Evolutionary conservation across 2,113 vertebrate genomes (phyloP).

Genomic region (Aptenodytes forsteri): DNA sequence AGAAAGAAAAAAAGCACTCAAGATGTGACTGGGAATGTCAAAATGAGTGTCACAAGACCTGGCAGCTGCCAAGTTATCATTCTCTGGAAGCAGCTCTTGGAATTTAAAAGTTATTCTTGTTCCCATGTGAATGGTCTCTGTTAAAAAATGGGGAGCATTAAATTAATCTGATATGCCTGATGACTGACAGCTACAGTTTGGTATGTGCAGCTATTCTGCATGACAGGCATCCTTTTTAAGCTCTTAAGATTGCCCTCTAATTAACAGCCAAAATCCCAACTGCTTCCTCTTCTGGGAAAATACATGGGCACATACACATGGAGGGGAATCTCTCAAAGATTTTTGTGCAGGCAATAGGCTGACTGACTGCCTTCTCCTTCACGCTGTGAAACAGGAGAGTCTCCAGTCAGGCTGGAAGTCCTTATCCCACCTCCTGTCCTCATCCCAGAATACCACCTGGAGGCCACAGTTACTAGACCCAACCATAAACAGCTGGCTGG

Average conservation of each 20-base stretch:
- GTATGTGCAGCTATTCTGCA: not conserved
- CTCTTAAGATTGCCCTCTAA: not conserved
- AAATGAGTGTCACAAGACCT: not conserved
- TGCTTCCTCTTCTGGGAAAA: not conserved
- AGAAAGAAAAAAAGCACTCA: not conserved
- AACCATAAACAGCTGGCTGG: not conserved
- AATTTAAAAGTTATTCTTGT: not conserved
- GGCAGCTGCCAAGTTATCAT: not conserved
- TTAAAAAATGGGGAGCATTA: not conserved
- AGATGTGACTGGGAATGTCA: not conserved
- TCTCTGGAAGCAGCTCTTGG: not conserved
- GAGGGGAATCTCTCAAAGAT: not conserved
- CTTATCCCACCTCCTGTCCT: not conserved
- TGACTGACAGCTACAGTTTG: not conserved
- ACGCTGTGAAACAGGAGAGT: not conserved
- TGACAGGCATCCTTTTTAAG: not conserved
- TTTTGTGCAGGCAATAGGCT: not conserved
- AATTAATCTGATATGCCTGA: not conserved
- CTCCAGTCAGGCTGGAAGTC: not conserved
- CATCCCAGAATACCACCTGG: not conserved
- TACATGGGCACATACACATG: fast-evolving
- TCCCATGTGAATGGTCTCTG: not conserved
- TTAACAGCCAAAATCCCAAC: not conserved
- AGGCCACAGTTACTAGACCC: not conserved
- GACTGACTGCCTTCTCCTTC: not conserved